phyloP scores from a whole-genome alignment of 2,113 vertebrate species.

The Peromyscus polionotus region DNA sequence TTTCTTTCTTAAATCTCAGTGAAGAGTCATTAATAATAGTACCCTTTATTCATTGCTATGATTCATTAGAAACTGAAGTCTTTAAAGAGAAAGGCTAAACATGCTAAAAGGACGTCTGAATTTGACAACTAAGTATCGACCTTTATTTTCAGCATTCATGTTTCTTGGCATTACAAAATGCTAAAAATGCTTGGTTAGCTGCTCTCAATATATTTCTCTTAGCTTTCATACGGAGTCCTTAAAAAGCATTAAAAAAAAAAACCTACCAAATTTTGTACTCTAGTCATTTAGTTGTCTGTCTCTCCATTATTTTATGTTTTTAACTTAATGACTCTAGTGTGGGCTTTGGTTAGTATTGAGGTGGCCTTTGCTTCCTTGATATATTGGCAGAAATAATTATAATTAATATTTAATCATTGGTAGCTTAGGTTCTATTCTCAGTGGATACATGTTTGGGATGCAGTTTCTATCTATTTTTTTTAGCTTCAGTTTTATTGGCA shows the following conservation, averaged over 20 bases:
- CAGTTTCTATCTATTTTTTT: constrained; percentile 35
- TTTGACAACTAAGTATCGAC: constrained; percentile 67
- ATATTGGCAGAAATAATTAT: constrained; percentile 18
- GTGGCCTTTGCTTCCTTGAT: constrained; percentile 57
- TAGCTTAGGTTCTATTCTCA: not conserved
- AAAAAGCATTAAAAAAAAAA: constrained; percentile 39
- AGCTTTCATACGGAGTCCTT: constrained; percentile 48
- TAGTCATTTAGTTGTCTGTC: constrained; percentile 31
- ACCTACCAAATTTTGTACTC: not conserved
- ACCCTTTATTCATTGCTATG: constrained; percentile 75
- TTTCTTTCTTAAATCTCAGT: constrained; percentile 82
- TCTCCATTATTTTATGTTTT: constrained; percentile 52
- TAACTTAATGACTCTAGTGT: not conserved
- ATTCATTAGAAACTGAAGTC: constrained; percentile 75
- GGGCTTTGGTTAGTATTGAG: constrained; percentile 53
- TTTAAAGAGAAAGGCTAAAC: constrained; percentile 76
- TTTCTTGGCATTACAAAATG: constrained; percentile 71
- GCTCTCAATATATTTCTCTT: constrained; percentile 62
- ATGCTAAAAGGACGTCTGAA: constrained; percentile 74
- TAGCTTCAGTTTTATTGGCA: constrained; percentile 44
- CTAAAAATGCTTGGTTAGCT: constrained; percentile 62
- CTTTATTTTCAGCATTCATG: constrained; percentile 70
- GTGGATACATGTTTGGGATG: constrained; percentile 19
- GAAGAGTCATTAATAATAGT: constrained; percentile 80
- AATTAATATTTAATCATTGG: constrained; percentile 43